Evolutionary conservation across 2,888 invertebrate genomes (phyloP).

Genomic region (Calephelis perditalis): DNA sequence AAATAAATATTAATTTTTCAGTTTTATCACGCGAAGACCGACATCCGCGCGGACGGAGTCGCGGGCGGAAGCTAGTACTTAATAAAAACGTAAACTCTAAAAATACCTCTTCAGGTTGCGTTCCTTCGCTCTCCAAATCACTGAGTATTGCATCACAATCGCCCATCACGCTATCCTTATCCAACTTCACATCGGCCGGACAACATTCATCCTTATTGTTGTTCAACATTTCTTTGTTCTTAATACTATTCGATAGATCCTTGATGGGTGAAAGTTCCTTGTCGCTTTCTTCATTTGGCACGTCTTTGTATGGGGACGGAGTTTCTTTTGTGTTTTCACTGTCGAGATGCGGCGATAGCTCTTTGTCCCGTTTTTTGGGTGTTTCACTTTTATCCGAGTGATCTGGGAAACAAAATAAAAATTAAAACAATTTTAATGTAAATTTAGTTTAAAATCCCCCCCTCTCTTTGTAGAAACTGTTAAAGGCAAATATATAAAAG

Average conservation of each 20-base stretch:
- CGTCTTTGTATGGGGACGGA: conserved; percentile 48
- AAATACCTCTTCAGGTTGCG: conserved; percentile 88
- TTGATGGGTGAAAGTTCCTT: conserved; percentile 55
- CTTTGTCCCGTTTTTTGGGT: conserved; percentile 51
- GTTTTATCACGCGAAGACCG: too few relatives aligned
- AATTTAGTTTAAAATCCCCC: too few relatives aligned
- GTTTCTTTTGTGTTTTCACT: conserved; percentile 35
- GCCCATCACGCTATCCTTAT: conserved; percentile 82
- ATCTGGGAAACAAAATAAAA: conserved; percentile 29
- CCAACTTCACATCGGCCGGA: conserved; percentile 62
- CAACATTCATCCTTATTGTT: conserved; percentile 71
- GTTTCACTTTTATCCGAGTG: conserved; percentile 52
- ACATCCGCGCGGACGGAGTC: too few relatives aligned
- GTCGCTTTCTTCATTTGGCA: conserved; percentile 43
- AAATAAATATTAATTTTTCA: too few relatives aligned
- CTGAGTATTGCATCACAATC: conserved; percentile 83
- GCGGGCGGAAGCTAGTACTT: too few relatives aligned
- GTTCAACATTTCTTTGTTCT: conserved; percentile 54
- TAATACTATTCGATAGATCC: conserved; percentile 52
- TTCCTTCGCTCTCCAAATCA: conserved; percentile 92
- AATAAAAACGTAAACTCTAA: background rate
- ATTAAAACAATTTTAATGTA: conserved; percentile 3
- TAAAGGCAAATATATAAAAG: too few relatives aligned
- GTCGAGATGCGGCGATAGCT: conserved; percentile 39
- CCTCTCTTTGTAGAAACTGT: too few relatives aligned